Conservation (phyloP, 2,888 invertebrate species). For the Ormyrus thymus region DNA sequence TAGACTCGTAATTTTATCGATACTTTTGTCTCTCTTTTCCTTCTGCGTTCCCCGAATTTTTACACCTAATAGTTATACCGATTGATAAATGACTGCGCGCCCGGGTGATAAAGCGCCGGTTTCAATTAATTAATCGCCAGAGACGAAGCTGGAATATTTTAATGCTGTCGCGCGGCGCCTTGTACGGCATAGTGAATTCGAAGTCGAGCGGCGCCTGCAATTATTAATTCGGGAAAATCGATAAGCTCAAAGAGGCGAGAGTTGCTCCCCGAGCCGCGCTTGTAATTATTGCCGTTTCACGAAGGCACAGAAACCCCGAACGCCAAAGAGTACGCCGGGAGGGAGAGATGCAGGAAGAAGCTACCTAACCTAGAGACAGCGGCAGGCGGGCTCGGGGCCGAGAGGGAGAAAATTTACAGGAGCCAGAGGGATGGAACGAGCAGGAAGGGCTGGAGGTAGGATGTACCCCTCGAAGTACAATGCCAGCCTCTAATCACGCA, state of each 20-base stretch:
- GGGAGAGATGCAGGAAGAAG: conserved; percentile 38
- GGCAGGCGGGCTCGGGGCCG: not conserved
- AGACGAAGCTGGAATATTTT: not conserved
- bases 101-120: too few species aligned
- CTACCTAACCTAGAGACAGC: conserved; percentile 33
- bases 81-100: too few species aligned
- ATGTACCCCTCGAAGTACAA: conserved; percentile 70
- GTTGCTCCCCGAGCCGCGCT: conserved; percentile 63
- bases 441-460: conserved; percentile 50
- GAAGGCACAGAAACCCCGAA: conserved; percentile 49
- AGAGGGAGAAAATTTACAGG: conserved; percentile 28
- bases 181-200: not conserved
- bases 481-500: conserved; percentile 73
- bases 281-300: conserved; percentile 71
- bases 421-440: conserved; percentile 28
- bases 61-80: not conserved
- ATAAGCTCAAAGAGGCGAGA: conserved; percentile 71
- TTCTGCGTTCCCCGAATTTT: not conserved
- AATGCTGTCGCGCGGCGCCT: not conserved
- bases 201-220: conserved; percentile 62
- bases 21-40: not conserved
- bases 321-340: conserved; percentile 42
- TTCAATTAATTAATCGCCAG: too few species aligned
- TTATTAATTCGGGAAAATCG: conserved; percentile 73
- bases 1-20: conserved; percentile 39